Conservation (phyloP, 2,113 vertebrate genomes). For the Alaudala cheleensis region DNA sequence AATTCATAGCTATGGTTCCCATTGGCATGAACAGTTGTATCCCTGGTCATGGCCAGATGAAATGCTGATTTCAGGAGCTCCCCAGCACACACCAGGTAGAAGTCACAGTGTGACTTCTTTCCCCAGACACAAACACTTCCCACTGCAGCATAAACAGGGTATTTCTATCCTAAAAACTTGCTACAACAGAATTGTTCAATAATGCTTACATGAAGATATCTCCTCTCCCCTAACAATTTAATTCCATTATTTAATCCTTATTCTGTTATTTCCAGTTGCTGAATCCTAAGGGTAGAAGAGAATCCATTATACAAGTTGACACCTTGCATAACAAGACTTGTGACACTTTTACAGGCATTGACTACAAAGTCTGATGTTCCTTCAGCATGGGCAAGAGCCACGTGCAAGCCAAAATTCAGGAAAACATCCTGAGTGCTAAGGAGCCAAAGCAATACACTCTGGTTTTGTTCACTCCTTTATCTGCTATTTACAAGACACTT, state of each 20-base stretch:
- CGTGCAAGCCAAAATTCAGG: background rate
- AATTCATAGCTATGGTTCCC: background rate
- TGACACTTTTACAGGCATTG: background rate
- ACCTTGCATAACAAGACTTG: background rate
- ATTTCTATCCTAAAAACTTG: background rate
- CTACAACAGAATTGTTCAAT: background rate
- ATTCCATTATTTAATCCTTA: background rate
- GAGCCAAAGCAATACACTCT: background rate
- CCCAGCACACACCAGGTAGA: background rate
- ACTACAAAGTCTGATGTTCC: background rate
- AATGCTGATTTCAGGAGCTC: background rate
- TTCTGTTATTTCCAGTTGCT: background rate
- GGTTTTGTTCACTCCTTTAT: background rate
- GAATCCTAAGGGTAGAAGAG: background rate
- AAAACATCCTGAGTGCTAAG: background rate
- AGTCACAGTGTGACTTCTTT: background rate
- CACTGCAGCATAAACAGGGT: background rate
- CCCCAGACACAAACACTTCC: background rate
- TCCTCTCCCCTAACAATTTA: background rate
- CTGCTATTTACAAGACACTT: background rate
- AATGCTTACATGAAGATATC: background rate
- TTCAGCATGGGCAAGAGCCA: background rate
- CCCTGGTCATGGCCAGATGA: background rate
- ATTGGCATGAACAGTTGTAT: accelerated
- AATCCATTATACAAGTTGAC: background rate